Conservation (phyloP, 2,113 vertebrate genomes). For the Camelus dromedarius region DNA sequence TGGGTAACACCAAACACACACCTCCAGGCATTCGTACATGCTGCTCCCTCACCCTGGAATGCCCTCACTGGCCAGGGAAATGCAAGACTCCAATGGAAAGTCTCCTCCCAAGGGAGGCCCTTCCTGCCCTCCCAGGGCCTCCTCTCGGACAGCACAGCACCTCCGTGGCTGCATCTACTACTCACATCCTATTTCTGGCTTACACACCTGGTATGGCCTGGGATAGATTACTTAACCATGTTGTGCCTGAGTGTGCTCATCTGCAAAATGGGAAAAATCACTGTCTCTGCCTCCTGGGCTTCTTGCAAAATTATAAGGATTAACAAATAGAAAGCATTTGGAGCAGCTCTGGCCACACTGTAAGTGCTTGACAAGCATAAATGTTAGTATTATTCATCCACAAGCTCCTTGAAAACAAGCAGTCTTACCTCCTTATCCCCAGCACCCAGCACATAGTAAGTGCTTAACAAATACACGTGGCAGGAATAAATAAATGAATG, state of each 20-base stretch:
- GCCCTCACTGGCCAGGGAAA: neutral
- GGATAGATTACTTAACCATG: neutral
- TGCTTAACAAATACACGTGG: neutral
- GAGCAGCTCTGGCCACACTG: neutral
- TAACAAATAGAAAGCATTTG: neutral
- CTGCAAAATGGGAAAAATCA: neutral
- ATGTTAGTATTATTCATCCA: neutral
- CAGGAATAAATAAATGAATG: neutral
- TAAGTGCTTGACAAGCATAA: neutral
- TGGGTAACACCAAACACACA: neutral
- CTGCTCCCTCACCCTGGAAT: neutral
- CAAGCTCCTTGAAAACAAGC: neutral
- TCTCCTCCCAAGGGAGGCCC: neutral
- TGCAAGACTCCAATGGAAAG: neutral
- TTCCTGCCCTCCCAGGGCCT: neutral
- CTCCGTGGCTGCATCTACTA: neutral
- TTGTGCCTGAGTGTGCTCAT: neutral
- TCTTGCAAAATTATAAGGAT: neutral
- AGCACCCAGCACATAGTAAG: neutral
- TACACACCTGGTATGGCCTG: neutral
- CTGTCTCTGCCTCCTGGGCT: neutral
- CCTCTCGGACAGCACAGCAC: neutral
- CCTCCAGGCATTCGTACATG: neutral
- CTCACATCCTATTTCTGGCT: neutral
- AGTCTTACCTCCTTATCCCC: neutral